Conservation (phyloP, 2,113 vertebrate genomes). For the Channa argus region DNA sequence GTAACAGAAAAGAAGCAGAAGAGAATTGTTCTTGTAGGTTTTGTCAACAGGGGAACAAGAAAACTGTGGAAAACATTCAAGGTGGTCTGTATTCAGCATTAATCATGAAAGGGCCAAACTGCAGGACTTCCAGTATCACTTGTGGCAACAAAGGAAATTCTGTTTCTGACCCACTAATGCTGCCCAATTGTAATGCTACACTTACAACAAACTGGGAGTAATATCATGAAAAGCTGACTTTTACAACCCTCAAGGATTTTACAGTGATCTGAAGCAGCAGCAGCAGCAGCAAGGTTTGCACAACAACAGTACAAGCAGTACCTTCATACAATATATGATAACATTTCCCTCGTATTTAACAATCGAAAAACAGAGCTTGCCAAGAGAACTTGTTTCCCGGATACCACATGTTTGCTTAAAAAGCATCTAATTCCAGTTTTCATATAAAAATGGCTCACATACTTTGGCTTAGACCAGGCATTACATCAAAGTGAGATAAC, state of each 20-base stretch:
- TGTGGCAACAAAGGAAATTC: too few species aligned
- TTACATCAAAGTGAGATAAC: constrained; percentile 61
- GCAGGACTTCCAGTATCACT: constrained; percentile 24
- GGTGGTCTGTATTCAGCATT: constrained; percentile 38
- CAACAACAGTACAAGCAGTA: neutral
- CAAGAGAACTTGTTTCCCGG: constrained; percentile 14
- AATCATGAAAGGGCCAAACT: constrained; percentile 40
- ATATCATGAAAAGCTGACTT: constrained; percentile 3
- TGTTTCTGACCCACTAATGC: constrained; percentile 1
- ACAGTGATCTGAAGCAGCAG: neutral
- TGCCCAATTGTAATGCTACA: neutral
- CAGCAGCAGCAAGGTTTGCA: neutral
- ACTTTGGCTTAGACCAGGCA: constrained; percentile 45
- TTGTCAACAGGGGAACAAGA: constrained; percentile 47
- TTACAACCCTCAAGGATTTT: constrained; percentile 8
- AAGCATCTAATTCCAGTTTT: constrained; percentile 49
- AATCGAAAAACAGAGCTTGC: neutral
- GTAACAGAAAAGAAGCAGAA: constrained; percentile 16
- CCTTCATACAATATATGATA: neutral
- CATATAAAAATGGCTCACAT: constrained; percentile 52
- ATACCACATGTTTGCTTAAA: constrained; percentile 52
- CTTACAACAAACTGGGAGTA: constrained; percentile 11
- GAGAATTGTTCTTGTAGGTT: constrained; percentile 51
- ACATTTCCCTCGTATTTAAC: neutral
- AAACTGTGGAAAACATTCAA: constrained; percentile 63